Percentiles rank a stretch among this genome's conserved stretches.
These are phyloP conservation scores for Drosophila oshimai DNA, from an alignment of 1,140 invertebrate species.

Conservation along the genomic window DNA sequence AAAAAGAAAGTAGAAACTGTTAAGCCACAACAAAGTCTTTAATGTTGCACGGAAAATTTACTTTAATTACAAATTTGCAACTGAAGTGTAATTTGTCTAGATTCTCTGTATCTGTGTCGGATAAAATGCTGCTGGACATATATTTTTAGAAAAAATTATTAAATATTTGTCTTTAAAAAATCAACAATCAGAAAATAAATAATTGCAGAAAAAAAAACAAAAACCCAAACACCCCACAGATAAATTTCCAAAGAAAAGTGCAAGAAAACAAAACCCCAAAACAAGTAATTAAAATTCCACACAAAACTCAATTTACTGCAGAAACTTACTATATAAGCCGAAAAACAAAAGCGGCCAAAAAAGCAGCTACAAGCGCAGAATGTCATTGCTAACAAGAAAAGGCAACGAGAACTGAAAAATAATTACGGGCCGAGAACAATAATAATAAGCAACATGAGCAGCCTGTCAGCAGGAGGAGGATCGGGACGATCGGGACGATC, in stretches of 20 bases:
- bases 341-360: conserved; percentile 15
- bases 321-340: not conserved
- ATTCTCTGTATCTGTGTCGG: not conserved
- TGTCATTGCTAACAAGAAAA: conserved; percentile 60
- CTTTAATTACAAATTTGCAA: too few relatives aligned
- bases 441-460: conserved; percentile 78
- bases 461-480: conserved; percentile 58
- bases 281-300: conserved; percentile 25
- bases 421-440: conserved; percentile 75
- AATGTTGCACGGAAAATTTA: too few relatives aligned
- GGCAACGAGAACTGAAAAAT: conserved; percentile 59
- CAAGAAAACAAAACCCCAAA: not conserved
- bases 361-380: conserved; percentile 26
- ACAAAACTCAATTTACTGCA: conserved; percentile 7
- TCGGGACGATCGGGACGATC: not conserved
- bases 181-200: not conserved
- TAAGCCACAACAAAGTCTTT: too few relatives aligned
- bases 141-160: too few relatives aligned
- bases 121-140: not conserved
- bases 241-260: conserved; percentile 17
- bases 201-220: not conserved
- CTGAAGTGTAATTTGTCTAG: too few relatives aligned
- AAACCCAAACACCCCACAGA: not conserved
- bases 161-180: too few relatives aligned
- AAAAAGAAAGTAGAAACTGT: too few relatives aligned